These are phyloP conservation scores for Heliconius himera DNA, from an alignment of 1,140 invertebrate species.

Conservation along the genomic window DNA sequence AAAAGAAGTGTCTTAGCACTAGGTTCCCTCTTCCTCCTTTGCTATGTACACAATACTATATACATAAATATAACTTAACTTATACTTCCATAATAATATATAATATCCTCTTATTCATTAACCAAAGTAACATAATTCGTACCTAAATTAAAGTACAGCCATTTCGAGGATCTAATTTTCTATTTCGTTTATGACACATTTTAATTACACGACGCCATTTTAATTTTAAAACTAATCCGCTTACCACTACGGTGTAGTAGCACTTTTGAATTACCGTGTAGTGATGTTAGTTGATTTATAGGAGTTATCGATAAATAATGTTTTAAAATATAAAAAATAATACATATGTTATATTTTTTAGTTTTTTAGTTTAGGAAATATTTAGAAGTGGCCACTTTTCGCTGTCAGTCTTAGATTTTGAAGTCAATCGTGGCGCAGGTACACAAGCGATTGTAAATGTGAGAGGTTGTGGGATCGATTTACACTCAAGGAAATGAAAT, in stretches of 20 bases:
- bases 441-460: no score
- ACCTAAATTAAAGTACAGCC: slow-evolving; percentile 28
- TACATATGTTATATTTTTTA: background rate
- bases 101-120: slow-evolving; percentile 3
- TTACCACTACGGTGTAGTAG: slow-evolving; percentile 60
- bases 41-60: no score
- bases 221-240: slow-evolving; percentile 76
- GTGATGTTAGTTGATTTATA: slow-evolving; percentile 43
- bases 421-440: no score
- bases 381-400: no score
- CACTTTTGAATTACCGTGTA: slow-evolving; percentile 59
- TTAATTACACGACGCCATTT: slow-evolving; percentile 73
- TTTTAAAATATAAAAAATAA: background rate
- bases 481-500: no score
- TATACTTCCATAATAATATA: no score
- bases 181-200: slow-evolving; percentile 68
- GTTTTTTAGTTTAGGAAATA: background rate
- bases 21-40: no score
- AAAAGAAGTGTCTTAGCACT: no score
- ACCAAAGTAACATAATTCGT: slow-evolving; percentile 19
- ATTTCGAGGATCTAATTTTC: slow-evolving; percentile 26
- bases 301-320: slow-evolving; percentile 19
- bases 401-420: no score
- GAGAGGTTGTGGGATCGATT: no score
- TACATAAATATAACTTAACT: no score